These are phyloP conservation scores for Gymnodraco acuticeps DNA, from an alignment of 2,797 vertebrate species.

Conservation along the genomic window DNA sequence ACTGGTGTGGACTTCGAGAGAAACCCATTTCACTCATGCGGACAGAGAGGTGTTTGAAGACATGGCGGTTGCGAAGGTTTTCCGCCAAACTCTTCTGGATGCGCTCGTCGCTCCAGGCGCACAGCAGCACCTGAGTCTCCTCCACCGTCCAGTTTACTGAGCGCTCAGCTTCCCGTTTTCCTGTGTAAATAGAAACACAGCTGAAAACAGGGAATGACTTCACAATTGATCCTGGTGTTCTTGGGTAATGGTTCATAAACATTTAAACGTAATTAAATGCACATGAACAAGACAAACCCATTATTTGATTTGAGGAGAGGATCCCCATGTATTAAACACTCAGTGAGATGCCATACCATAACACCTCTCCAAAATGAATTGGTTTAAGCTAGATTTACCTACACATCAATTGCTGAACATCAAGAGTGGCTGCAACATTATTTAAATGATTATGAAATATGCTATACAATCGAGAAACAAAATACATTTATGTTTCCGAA, in stretches of 20 bases:
- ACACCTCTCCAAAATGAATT: neutral
- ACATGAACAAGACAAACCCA: too few species aligned
- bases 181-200: conserved; percentile 42
- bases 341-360: neutral
- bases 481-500: neutral
- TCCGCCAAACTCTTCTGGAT: conserved; percentile 76
- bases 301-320: too few species aligned
- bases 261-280: too few species aligned
- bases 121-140: conserved; percentile 77
- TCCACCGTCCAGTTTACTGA: conserved; percentile 78
- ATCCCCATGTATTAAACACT: neutral
- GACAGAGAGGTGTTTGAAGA: conserved; percentile 76
- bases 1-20: conserved; percentile 72
- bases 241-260: too few species aligned
- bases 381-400: neutral
- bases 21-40: conserved; percentile 78
- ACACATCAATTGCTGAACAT: neutral
- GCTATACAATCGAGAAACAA: neutral
- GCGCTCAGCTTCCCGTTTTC: conserved; percentile 75
- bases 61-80: conserved; percentile 75
- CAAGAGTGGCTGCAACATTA: neutral
- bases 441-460: neutral
- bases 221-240: neutral
- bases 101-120: conserved; percentile 77
- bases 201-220: neutral